Base-by-base conservation (phyloP, 2,113 vertebrate species). In the Motacilla tschutschensis region DNA sequence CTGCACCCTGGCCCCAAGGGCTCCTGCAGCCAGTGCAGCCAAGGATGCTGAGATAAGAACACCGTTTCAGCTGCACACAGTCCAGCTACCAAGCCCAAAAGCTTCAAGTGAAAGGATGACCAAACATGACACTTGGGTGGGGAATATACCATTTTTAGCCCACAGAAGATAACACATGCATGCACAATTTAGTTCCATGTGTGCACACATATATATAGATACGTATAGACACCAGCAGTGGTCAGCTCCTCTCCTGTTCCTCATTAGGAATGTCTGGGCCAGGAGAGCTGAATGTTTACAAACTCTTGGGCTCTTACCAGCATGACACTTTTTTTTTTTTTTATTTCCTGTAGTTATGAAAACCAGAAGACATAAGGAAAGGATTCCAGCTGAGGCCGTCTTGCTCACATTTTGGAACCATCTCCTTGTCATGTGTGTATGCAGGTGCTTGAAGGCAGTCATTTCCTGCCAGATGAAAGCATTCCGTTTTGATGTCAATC, bases 381-480 rank as follows among this genome's bases (percentile, higher is more conserved):
- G 10, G 38, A 91, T 86, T 84, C 89, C 54, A 84, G 66, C 44
- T 55, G 44, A 33, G 43, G 38, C 20, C 47, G 26, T 58, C 47
- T 73, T 76, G 63, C 59, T 86, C 84, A 62, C 59, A 76, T 35
- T 85, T 93, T 76, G 74, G 78, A 94, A 71, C 78, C 43, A 31
- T 58, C 54, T 74, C 54, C 43, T 70, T 25, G 2, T 53, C 80
- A 62, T 41, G 53, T 86, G 88, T 53, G 24, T 11, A 31, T 31
- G 78, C 94, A 94, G 92, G 89, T 94, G 91, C 50, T 72, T 10
- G 10, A 63, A 93, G 47, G 38, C 71, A 79, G 87, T 46, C 1
- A 84, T 47, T 84, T 94, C 89, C 91, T 76, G 71, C 38, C 28
- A 73, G 59, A 88, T 76, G 54, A 79, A 90, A 79, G 71, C 66